Evolutionary conservation across 2,888 invertebrate species (phyloP), one percentile per base, ranked within the genome.

Genomic region (Acleris literana): DNA sequence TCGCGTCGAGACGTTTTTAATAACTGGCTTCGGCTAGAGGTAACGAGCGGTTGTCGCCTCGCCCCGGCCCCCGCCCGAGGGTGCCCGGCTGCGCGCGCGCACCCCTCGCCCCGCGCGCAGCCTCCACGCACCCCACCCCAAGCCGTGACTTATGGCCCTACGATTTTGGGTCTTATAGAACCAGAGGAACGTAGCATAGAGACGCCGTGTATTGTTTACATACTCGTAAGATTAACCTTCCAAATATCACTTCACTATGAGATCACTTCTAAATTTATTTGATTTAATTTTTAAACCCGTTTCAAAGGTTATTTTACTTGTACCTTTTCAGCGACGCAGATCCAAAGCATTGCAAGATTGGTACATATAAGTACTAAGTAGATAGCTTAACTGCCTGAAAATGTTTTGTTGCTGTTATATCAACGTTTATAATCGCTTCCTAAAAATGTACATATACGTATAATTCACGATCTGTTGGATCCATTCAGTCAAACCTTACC

Each of bases 1-100:
- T 92, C 93, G 86, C 93, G 92, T 85, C 93, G 92, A 93, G 93
- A 93, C 90, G 93, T 93, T 93, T 93, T 93, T 93, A 93, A 93
- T 93, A 93, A 93, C 93, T 93, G 93, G 92, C 93, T 93, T 92
- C 83, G 90, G 81, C 86, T 89, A 87, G 90, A 89, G 87, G 90
- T 92, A 92, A 92, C 92, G 86, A 92, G 92, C 91, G 92, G 92
- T 92, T 92, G 92, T 92, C 92, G 88, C 92, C 89, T 91, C 90
- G 83, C 80, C 88, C 90, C 86, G 85, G 76, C 77, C 80, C 83
- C 81, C 77, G 82, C 80, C 72, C 82, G 80, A 83, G 85, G 78
- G 80, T 74, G 77, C 81, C 80, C 71, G 77, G 69, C 70, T 73
- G 67, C 69, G 71, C 75, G 76, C 76, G 82, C 84, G 84, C 84